phyloP scores from a whole-genome alignment of 2,797 vertebrate species.

The Lagorchestes hirsutus region DNA sequence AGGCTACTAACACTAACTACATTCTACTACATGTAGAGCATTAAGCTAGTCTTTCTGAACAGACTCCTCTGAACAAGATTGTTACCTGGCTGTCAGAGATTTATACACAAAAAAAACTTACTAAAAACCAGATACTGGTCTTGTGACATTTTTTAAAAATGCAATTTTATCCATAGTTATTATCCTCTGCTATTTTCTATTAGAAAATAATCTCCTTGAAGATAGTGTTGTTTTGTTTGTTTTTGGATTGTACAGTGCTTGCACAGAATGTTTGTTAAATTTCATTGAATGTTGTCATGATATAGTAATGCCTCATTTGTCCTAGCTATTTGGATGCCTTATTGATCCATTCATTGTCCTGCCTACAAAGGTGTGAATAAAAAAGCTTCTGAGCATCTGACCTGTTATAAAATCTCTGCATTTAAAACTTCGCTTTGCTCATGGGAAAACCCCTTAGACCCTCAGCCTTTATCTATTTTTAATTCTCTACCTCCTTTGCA shows the following conservation, averaged over 20 bases:
- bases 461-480: no score
- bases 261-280: background rate
- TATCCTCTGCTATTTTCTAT: background rate
- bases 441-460: background rate
- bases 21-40: background rate
- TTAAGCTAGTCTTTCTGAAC: background rate
- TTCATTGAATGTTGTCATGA: background rate
- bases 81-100: background rate
- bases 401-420: background rate
- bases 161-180: background rate
- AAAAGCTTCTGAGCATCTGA: background rate
- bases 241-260: background rate
- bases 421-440: background rate
- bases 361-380: background rate
- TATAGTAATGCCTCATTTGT: background rate
- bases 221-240: background rate
- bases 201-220: background rate
- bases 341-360: background rate
- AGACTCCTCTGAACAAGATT: background rate
- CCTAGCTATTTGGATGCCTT: background rate
- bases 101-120: background rate
- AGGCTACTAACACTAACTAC: no score
- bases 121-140: background rate
- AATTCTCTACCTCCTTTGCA: no score
- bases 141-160: background rate